Base-by-base conservation (phyloP, 2,888 invertebrate genomes). In the Andrena trimmerana region DNA sequence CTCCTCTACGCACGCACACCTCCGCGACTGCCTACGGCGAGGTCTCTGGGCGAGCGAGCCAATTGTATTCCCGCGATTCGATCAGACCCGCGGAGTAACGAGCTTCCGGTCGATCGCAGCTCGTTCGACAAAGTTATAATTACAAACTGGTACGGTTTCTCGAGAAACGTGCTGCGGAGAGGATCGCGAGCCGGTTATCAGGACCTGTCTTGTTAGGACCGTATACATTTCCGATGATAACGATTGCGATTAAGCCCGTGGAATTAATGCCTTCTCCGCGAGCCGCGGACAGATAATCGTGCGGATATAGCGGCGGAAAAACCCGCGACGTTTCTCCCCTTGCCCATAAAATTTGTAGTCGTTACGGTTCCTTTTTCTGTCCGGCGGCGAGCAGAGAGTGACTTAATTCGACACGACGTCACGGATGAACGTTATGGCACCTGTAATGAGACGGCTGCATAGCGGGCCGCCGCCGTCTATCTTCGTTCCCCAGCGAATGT, bases 201-300 rank as follows among this genome's bases (percentile, higher is more conserved):
- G 75, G 59, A 68, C 65, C 78, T 74, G 87, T 78, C 78, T 78
- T 75, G 83, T 83, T 77, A 78, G 52, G 63, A 8, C 67, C 52
- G 78, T 75, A 72, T 81, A 85, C 87, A 83, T 80, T 80, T 80
- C 70, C 66, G 68, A 85, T 87, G 85, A 83, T 85, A 85, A 87
- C 75, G 80, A 85, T 73, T 74, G 73, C 75, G 87, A 87, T 85
- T 82, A 80, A 81, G 72, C 54, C 69, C 77, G 52, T 68, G 59
- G 73, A 75, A 73, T 74, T 86, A 84, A 84, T 62, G 70, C 29
- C 13, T 27, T 60, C 76, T 54, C 31, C 33, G n/a, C n/a, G 68
- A 31, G 8, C 20, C 68, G 36, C 27, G 42, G 42, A 62, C 63
- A 65, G 72, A 72, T 72, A 79, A 65, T 63, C 68, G 57, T 13